A percentile compares a stretch with the other conserved stretches of the same genome.
Evolutionary conservation across 1,140 invertebrate species (phyloP).

Genomic region (Drosophila oshimai): DNA sequence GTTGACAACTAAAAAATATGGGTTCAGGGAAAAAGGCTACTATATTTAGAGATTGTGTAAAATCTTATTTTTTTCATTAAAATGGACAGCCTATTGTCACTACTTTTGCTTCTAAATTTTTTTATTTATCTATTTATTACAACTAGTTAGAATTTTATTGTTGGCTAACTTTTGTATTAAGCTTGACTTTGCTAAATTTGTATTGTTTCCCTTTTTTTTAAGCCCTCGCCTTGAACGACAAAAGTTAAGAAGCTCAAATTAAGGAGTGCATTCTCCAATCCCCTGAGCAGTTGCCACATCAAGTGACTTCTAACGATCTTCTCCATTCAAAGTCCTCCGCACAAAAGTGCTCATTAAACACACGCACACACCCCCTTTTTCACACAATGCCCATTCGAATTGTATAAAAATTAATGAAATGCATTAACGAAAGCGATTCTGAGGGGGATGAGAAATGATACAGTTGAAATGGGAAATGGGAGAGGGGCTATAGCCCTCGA

Average conservation of each 20-base stretch:
- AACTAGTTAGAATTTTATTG: too few species aligned
- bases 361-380: conserved; percentile 2
- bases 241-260: conserved; percentile 35
- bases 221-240: background rate
- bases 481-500: conserved; percentile 1
- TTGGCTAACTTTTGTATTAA: too few species aligned
- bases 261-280: conserved; percentile 26
- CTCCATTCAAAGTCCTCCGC: background rate
- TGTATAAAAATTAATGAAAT: conserved; percentile 75
- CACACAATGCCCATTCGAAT: conserved; percentile 28
- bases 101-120: too few species aligned
- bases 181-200: too few species aligned
- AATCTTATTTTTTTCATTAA: too few species aligned
- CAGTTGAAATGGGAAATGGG: background rate
- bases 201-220: background rate
- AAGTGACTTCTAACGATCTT: conserved; percentile 67
- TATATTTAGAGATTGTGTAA: too few species aligned
- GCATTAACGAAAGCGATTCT: conserved; percentile 55
- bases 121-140: too few species aligned
- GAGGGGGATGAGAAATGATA: conserved; percentile 14
- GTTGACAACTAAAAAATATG: too few species aligned
- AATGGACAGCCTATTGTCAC: too few species aligned
- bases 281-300: background rate
- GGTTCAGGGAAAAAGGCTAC: too few species aligned
- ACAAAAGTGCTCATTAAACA: conserved; percentile 68